phyloP scores from a whole-genome alignment of 2,113 vertebrate species.

The Thryonomys swinderianus region DNA sequence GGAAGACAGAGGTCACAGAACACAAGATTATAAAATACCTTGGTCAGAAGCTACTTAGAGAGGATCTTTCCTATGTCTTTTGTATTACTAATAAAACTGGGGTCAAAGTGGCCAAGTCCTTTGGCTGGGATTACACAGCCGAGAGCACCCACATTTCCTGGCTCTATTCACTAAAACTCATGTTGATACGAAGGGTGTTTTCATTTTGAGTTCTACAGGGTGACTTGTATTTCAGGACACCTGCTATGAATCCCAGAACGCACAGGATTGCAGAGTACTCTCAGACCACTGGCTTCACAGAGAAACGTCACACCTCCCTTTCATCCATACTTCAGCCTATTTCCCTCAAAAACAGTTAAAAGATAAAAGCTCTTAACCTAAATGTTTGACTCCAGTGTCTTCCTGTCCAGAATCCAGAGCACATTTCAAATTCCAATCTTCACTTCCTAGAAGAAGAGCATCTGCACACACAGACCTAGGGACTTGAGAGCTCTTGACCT shows the following conservation, averaged over 20 bases:
- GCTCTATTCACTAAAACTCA: background rate
- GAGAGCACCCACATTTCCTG: background rate
- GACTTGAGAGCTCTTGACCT: background rate
- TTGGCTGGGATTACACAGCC: background rate
- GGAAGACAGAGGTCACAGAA: conserved; percentile 63
- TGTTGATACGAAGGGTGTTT: background rate
- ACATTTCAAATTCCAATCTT: background rate
- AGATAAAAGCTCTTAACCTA: background rate
- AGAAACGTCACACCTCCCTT: background rate
- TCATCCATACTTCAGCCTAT: background rate
- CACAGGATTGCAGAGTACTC: background rate
- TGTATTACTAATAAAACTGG: background rate
- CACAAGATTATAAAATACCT: conserved; percentile 27
- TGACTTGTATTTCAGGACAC: background rate
- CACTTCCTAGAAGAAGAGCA: background rate
- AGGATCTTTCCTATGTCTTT: background rate
- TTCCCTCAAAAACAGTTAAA: background rate
- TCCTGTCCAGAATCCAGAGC: background rate
- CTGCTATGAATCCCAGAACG: background rate
- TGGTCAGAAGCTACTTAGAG: background rate
- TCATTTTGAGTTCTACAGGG: background rate
- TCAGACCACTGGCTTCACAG: background rate
- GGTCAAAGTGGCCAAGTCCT: background rate
- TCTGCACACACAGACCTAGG: background rate
- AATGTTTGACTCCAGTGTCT: background rate